Percentiles rank a stretch among this genome's conserved stretches.
Conservation (phyloP, 2,888 invertebrate genomes). For the Nematopogon swammerdamellus region DNA sequence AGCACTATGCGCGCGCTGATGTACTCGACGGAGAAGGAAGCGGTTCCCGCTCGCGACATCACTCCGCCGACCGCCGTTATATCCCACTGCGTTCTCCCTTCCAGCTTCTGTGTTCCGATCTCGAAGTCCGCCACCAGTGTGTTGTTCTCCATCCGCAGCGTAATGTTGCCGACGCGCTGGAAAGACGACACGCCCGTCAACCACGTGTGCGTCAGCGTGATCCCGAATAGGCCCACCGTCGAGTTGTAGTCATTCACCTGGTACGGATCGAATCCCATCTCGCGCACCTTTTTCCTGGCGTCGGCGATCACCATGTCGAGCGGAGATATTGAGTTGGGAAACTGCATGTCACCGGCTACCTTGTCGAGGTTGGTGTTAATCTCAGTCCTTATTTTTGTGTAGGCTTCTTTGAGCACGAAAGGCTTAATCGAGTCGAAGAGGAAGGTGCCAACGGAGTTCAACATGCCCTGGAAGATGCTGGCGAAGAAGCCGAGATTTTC, state of each 20-base stretch:
- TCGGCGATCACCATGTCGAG: constrained; percentile 80
- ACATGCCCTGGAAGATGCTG: constrained; percentile 64
- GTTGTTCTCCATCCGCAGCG: constrained; percentile 68
- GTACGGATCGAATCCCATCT: constrained; percentile 71
- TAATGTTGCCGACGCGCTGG: constrained; percentile 76
- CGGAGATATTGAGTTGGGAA: constrained; percentile 84
- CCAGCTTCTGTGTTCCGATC: constrained; percentile 75
- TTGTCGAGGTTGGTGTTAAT: constrained; percentile 72
- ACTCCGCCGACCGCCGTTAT: constrained; percentile 65
- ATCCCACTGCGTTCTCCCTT: constrained; percentile 79
- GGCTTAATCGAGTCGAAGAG: constrained; percentile 88
- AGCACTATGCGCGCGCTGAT: constrained; percentile 65
- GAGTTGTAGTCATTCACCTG: constrained; percentile 70
- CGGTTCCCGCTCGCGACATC: constrained; percentile 66
- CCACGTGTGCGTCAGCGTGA: constrained; percentile 73
- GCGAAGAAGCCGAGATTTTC: constrained; percentile 78
- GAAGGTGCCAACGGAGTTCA: constrained; percentile 78
- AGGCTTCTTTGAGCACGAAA: constrained; percentile 74
- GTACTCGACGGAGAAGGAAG: constrained; percentile 77
- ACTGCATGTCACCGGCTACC: constrained; percentile 64
- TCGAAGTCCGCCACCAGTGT: constrained; percentile 65
- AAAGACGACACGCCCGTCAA: constrained; percentile 77
- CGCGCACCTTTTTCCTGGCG: constrained; percentile 64
- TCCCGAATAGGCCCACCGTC: constrained; percentile 65
- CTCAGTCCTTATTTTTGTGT: constrained; percentile 67